A percentile compares a stretch with the other conserved stretches of the same genome.
phyloP scores from a whole-genome alignment of 1,140 invertebrate genomes.

The Rhysida immarginata region DNA sequence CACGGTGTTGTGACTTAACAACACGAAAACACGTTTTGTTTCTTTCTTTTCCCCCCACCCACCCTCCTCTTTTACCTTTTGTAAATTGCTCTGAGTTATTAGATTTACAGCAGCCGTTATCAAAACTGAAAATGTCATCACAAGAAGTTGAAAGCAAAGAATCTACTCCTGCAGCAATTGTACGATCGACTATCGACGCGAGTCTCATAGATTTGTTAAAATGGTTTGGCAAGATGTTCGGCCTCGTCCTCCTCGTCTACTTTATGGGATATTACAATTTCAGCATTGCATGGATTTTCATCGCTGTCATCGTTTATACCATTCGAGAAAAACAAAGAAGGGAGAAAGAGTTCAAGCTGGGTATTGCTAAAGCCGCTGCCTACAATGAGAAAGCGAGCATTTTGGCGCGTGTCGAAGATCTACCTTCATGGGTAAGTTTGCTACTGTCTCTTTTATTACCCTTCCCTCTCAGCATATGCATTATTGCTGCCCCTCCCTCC shows the following conservation, averaged over 20 bases:
- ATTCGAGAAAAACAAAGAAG: slow-evolving; percentile 61
- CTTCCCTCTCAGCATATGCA: too few species aligned
- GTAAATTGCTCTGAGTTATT: too few species aligned
- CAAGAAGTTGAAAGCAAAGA: too few species aligned
- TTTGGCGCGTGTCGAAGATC: slow-evolving; percentile 60
- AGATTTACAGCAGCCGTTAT: too few species aligned
- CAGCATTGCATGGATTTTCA: slow-evolving; percentile 70
- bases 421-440: slow-evolving; percentile 77
- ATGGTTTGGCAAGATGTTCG: slow-evolving; percentile 13
- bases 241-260: slow-evolving; percentile 35
- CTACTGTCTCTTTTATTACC: too few species aligned
- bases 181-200: background rate
- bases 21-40: too few species aligned
- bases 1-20: too few species aligned
- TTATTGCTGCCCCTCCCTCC: too few species aligned
- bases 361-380: slow-evolving; percentile 61
- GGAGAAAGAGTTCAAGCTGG: slow-evolving; percentile 53
- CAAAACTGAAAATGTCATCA: too few species aligned
- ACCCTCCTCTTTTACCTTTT: too few species aligned
- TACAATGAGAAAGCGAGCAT: slow-evolving; percentile 74
- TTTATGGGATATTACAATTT: slow-evolving; percentile 70
- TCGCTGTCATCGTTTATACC: slow-evolving; percentile 59
- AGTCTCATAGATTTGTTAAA: background rate
- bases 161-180: too few species aligned
- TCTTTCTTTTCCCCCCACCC: too few species aligned